Conservation (phyloP, 1,140 invertebrate species). For the Pygmarrhopalites habei region DNA sequence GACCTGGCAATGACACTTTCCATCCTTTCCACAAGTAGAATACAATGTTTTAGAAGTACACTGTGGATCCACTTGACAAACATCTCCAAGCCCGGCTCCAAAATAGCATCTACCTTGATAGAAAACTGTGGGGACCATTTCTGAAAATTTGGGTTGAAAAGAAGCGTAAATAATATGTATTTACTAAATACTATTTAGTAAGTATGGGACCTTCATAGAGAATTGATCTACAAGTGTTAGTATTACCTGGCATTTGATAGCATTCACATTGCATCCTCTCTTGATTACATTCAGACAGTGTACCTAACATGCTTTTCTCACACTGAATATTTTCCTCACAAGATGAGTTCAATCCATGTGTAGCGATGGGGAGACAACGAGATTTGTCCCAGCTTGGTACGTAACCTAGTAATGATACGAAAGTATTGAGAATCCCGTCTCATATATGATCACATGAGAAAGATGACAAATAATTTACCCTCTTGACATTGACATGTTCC, state of each 20-base stretch:
- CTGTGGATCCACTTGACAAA: conserved; percentile 35
- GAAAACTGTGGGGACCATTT: conserved; percentile 35
- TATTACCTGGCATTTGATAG: too few species aligned
- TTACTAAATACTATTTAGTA: too few species aligned
- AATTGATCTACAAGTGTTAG: too few species aligned
- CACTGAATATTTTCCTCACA: conserved; percentile 39
- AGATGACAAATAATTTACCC: too few species aligned
- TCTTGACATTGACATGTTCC: conserved; percentile 35
- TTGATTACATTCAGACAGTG: conserved; percentile 37
- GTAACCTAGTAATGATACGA: too few species aligned
- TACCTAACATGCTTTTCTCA: conserved; percentile 35
- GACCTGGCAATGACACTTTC: conserved; percentile 37
- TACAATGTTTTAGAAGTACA: conserved; percentile 26
- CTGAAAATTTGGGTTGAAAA: too few species aligned
- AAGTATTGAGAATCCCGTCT: too few species aligned
- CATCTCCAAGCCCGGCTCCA: conserved; percentile 34
- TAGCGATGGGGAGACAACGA: conserved; percentile 31
- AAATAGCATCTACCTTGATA: conserved; percentile 33
- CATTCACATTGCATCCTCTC: conserved; percentile 38
- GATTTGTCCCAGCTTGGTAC: conserved; percentile 38
- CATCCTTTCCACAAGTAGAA: conserved; percentile 30
- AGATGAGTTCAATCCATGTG: conserved; percentile 28
- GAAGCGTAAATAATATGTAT: too few species aligned
- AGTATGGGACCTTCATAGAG: too few species aligned
- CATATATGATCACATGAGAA: too few species aligned